These are phyloP conservation scores for Urechis unicinctus DNA, from an alignment of 2,888 invertebrate genomes.

Conservation along the genomic window DNA sequence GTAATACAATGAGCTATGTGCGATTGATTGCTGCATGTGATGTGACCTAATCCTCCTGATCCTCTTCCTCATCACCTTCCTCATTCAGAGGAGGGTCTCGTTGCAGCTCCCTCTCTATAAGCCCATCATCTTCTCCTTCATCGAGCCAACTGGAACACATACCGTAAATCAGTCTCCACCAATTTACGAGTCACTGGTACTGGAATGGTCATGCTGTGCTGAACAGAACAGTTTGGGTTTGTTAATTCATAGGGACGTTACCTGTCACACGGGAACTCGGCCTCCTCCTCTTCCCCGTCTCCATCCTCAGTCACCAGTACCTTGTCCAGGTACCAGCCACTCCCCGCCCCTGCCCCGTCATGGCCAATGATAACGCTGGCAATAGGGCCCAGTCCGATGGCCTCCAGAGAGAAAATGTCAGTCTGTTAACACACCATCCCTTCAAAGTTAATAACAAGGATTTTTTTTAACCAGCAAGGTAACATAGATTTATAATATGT, in stretches of 20 bases:
- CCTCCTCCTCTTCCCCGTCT: neutral
- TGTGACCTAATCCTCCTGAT: too few species aligned
- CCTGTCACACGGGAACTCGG: conserved; percentile 2
- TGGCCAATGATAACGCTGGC: neutral
- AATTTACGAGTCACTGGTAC: too few species aligned
- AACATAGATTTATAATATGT: too few species aligned
- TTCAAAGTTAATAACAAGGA: too few species aligned
- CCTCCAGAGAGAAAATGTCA: neutral
- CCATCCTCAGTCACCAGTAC: too few species aligned
- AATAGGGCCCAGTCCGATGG: neutral
- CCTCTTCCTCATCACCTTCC: too few species aligned
- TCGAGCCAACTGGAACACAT: conserved; percentile 22
- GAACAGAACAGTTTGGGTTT: neutral
- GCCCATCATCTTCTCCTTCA: conserved; percentile 29
- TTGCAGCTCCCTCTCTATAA: conserved; percentile 24
- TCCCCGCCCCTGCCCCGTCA: neutral
- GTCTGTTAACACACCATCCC: neutral
- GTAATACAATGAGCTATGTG: too few species aligned
- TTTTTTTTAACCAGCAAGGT: too few species aligned
- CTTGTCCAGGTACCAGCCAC: neutral
- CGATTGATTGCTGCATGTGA: too few species aligned
- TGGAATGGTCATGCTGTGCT: neutral
- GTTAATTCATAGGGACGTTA: neutral
- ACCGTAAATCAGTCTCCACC: too few species aligned
- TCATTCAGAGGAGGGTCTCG: too few species aligned